phyloP scores from a whole-genome alignment of 2,888 invertebrate genomes.

The Sinelater perroti region DNA sequence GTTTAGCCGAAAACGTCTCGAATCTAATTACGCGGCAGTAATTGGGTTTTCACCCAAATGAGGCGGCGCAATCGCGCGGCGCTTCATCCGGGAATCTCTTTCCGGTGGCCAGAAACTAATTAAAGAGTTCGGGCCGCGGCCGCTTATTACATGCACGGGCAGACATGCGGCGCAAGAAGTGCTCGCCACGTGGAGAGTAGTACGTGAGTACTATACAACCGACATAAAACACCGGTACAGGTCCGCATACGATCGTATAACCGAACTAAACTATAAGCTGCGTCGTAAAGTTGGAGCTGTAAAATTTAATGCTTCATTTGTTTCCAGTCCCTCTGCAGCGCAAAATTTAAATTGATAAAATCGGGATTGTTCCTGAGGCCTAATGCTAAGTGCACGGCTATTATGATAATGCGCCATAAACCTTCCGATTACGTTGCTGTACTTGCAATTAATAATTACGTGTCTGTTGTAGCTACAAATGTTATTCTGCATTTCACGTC shows the following conservation, averaged over 20 bases:
- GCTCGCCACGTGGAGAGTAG: constrained; percentile 25
- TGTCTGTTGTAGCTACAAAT: neutral
- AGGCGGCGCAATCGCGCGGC: neutral
- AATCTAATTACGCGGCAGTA: neutral
- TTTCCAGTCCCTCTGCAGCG: constrained; percentile 33
- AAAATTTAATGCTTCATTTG: constrained; percentile 49
- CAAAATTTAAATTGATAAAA: constrained; percentile 35
- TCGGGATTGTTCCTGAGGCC: constrained; percentile 23
- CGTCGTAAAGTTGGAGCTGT: constrained; percentile 45
- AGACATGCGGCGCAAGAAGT: too few relatives aligned
- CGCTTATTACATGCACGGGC: too few relatives aligned
- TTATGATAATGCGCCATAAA: constrained; percentile 9
- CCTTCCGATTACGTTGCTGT: neutral
- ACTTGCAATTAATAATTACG: neutral
- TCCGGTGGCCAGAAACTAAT: too few relatives aligned
- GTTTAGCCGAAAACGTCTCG: neutral
- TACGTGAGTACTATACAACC: constrained; percentile 37
- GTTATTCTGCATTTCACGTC: too few relatives aligned
- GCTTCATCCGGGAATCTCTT: too few relatives aligned
- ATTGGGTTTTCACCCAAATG: neutral
- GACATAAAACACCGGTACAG: constrained; percentile 38
- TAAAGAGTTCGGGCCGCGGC: too few relatives aligned
- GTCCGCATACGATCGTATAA: constrained; percentile 37
- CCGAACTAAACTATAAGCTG: constrained; percentile 36
- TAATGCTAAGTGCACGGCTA: constrained; percentile 8